Conservation (phyloP, 35 echinoderm and acorn worm species). For the Apostichopus japonicus region DNA sequence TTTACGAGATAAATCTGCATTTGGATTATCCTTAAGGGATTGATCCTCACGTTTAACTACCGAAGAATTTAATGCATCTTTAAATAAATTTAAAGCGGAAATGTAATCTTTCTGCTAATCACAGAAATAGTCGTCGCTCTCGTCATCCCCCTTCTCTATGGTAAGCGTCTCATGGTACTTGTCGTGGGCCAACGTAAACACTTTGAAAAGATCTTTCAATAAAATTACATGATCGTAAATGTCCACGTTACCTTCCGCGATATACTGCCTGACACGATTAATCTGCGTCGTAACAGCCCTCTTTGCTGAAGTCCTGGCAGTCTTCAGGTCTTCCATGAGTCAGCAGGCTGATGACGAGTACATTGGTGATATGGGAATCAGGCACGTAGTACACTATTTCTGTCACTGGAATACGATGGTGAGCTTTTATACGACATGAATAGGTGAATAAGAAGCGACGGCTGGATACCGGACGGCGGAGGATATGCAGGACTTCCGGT, state of each 20-base stretch:
- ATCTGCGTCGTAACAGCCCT: slow-evolving; percentile 48
- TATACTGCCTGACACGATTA: slow-evolving; percentile 40
- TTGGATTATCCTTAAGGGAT: background rate
- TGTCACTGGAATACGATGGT: no score
- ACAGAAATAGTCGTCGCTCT: slow-evolving; percentile 10
- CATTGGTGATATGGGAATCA: no score
- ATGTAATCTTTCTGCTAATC: slow-evolving; percentile 24
- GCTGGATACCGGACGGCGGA: no score
- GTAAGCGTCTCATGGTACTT: slow-evolving; percentile 1
- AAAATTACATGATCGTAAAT: slow-evolving; percentile 3
- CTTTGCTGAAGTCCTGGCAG: slow-evolving; percentile 43
- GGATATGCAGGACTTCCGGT: no score
- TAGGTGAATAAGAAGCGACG: no score
- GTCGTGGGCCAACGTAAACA: background rate
- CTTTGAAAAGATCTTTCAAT: background rate
- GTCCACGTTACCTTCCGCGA: slow-evolving; percentile 40
- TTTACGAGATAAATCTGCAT: slow-evolving; percentile 35
- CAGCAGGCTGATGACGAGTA: background rate
- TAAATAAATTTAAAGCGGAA: background rate
- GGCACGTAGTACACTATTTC: no score
- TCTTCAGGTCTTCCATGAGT: slow-evolving; percentile 33
- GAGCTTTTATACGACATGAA: no score
- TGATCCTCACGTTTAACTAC: background rate
- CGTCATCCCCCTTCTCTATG: background rate
- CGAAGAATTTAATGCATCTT: background rate